These are phyloP conservation scores for Drosophila gaucha DNA, from an alignment of 2,888 invertebrate species.

Conservation along the genomic window DNA sequence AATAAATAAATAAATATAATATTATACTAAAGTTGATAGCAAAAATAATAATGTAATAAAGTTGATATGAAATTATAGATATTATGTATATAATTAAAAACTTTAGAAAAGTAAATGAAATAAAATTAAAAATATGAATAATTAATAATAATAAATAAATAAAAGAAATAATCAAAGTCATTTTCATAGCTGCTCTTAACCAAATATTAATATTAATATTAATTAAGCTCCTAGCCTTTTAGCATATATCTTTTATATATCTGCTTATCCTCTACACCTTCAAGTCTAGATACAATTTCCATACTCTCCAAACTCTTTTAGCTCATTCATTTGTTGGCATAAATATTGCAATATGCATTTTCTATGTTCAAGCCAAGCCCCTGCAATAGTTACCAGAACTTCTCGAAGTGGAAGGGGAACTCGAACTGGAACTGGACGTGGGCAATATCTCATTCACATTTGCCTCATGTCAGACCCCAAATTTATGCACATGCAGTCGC, in stretches of 20 bases:
- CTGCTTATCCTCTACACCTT: neutral
- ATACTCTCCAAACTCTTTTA: neutral
- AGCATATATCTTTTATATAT: neutral
- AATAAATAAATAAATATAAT: too few species aligned
- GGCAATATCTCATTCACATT: slow-evolving; percentile 71
- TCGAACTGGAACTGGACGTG: slow-evolving; percentile 6
- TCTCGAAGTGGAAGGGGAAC: neutral
- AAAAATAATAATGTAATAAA: too few species aligned
- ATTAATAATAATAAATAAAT: too few species aligned
- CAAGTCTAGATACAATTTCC: neutral
- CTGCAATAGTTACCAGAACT: neutral
- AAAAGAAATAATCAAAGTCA: too few species aligned
- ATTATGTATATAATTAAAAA: too few species aligned
- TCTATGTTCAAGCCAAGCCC: slow-evolving; percentile 12
- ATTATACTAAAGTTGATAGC: too few species aligned
- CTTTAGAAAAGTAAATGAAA: too few species aligned
- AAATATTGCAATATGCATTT: slow-evolving; percentile 37
- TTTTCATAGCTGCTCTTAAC: too few species aligned
- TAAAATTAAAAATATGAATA: too few species aligned
- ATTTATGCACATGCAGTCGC: slow-evolving; percentile 71
- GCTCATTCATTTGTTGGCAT: neutral
- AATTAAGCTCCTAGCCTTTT: neutral
- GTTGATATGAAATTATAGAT: too few species aligned
- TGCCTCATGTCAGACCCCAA: slow-evolving; percentile 60
- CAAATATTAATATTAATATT: too few species aligned